Evolutionary conservation across 2,797 vertebrate genomes (phyloP).

Genomic region (Sciaenops ocellatus): DNA sequence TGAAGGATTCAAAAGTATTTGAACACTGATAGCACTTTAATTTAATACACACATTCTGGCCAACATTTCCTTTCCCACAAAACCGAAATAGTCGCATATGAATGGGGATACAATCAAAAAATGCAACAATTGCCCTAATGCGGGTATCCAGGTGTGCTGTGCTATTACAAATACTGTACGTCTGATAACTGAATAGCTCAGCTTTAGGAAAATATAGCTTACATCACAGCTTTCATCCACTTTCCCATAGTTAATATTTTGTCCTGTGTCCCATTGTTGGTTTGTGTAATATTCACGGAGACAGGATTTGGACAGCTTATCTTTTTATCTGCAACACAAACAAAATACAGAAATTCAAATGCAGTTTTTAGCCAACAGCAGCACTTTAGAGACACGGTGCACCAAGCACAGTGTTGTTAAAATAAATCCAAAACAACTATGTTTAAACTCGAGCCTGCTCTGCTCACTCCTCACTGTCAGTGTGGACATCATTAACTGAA

Average conservation of each 20-base stretch:
- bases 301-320: constrained; percentile 12
- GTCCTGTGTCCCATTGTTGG: not conserved
- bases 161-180: not conserved
- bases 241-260: not conserved
- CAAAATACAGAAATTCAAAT: constrained; percentile 29
- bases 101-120: not conserved
- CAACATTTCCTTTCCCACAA: not conserved
- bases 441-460: constrained; percentile 15
- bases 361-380: constrained; percentile 11
- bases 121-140: not conserved
- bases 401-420: not conserved
- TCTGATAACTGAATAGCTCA: not conserved
- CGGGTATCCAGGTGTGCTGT: not conserved
- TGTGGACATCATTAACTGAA: constrained; percentile 20
- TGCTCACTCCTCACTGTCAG: constrained; percentile 10
- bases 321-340: constrained; percentile 27
- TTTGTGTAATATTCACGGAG: constrained; percentile 20
- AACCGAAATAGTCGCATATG: not conserved
- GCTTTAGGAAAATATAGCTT: not conserved
- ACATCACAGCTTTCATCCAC: not conserved
- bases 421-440: constrained; percentile 24
- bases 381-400: not conserved
- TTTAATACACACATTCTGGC: not conserved
- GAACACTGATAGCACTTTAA: not conserved
- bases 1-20: not conserved